Evolutionary conservation across 2,113 vertebrate genomes (phyloP).

Genomic region (Seriola dumerili): DNA sequence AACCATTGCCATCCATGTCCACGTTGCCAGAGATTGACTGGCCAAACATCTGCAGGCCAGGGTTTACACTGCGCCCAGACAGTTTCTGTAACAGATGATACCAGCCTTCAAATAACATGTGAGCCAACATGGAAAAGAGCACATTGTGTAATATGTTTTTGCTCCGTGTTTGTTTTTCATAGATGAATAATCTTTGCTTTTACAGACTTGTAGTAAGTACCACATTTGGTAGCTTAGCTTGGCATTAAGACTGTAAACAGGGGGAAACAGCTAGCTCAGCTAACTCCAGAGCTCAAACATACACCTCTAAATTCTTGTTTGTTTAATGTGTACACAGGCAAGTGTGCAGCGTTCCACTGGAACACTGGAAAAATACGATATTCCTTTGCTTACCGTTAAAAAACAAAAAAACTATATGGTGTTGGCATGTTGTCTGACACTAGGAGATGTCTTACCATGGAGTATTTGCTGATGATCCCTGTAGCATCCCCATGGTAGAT

Average conservation of each 20-base stretch:
- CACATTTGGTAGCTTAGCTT: neutral
- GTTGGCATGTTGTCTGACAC: no score
- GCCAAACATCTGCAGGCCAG: slow-evolving; percentile 94
- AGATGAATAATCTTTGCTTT: slow-evolving; percentile 1
- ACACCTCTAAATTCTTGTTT: neutral
- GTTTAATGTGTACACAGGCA: neutral
- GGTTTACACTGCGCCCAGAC: slow-evolving; percentile 88
- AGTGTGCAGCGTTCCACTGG: neutral
- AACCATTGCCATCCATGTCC: slow-evolving; percentile 98
- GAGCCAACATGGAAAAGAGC: slow-evolving; percentile 26
- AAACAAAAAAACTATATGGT: neutral
- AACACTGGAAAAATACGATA: neutral
- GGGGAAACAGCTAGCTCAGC: neutral
- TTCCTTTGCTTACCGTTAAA: neutral
- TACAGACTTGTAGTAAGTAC: neutral
- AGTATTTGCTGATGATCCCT: slow-evolving; percentile 91
- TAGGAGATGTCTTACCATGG: slow-evolving; percentile 87
- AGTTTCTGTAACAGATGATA: slow-evolving; percentile 88
- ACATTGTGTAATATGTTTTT: slow-evolving; percentile 28
- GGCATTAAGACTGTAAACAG: neutral
- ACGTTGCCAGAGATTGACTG: slow-evolving; percentile 96
- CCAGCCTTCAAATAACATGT: slow-evolving; percentile 54
- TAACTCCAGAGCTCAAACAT: neutral
- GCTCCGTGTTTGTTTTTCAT: neutral
- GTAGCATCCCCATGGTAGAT: slow-evolving; percentile 92